Percentiles rank a stretch among this genome's conserved stretches.
Conservation (phyloP, 2,113 vertebrate genomes). For the Ctenodactylus gundi region DNA sequence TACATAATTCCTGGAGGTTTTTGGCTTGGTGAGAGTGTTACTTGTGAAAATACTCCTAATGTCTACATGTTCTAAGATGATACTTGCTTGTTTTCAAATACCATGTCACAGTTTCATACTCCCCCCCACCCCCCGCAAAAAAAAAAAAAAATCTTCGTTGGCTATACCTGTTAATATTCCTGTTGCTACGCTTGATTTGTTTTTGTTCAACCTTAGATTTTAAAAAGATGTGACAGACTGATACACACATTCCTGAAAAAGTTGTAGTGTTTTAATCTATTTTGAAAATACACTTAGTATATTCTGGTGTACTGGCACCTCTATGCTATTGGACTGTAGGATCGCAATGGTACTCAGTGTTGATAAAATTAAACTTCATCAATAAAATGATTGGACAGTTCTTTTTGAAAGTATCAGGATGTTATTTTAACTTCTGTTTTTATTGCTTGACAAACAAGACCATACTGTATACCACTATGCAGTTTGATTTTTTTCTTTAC, state of each 20-base stretch:
- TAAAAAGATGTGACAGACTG: neutral
- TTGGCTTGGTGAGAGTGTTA: neutral
- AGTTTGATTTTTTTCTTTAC: neutral
- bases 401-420: neutral
- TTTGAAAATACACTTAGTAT: neutral
- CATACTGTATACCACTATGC: neutral
- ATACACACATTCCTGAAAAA: neutral
- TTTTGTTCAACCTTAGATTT: conserved; percentile 24
- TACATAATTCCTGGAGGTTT: neutral
- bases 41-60: neutral
- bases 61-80: neutral
- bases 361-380: neutral
- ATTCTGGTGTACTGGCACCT: neutral
- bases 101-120: neutral
- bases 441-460: neutral
- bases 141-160: neutral
- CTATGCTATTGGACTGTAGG: neutral
- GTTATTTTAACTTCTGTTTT: neutral
- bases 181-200: neutral
- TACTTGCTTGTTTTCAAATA: neutral
- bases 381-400: neutral
- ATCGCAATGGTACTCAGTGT: neutral
- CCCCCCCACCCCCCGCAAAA: neutral
- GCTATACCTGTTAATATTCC: neutral
- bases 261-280: neutral